Conservation (phyloP, 64 coral and sea anemone genomes). For the Montipora sp. region DNA sequence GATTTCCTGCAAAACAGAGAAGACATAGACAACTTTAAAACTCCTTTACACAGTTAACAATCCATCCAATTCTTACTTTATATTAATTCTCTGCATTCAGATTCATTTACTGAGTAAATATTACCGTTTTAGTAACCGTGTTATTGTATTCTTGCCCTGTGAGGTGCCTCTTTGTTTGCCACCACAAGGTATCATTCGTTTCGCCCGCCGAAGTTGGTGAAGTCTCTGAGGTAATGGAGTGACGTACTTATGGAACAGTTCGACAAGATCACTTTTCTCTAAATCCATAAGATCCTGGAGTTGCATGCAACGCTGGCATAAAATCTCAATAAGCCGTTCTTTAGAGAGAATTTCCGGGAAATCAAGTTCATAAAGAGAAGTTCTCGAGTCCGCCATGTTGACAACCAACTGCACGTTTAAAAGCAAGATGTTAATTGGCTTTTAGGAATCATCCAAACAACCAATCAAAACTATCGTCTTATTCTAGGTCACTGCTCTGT, state of each 20-base stretch:
- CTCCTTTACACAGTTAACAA: not conserved
- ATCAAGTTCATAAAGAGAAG: constrained; percentile 36
- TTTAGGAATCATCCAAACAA: not conserved
- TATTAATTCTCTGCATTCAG: too few relatives aligned
- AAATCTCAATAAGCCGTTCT: constrained; percentile 77
- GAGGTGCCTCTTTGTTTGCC: not conserved
- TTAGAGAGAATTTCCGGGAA: constrained; percentile 82
- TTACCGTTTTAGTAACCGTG: constrained; percentile 25
- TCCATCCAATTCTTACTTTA: too few relatives aligned
- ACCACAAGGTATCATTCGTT: constrained; percentile 33
- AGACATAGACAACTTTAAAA: not conserved
- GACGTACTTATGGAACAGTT: constrained; percentile 78
- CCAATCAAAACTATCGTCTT: constrained; percentile 65
- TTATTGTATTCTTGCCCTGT: not conserved
- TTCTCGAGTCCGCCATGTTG: constrained; percentile 68
- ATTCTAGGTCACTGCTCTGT: not conserved
- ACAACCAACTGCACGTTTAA: not conserved
- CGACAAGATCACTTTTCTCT: constrained; percentile 76
- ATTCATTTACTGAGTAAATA: not conserved
- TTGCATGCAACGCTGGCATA: constrained; percentile 67
- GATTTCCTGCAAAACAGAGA: constrained; percentile 13
- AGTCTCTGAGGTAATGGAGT: constrained; percentile 76
- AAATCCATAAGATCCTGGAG: constrained; percentile 62
- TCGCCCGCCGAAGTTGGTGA: constrained; percentile 80
- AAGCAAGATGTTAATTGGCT: constrained; percentile 72